Evolutionary conservation across 2,113 vertebrate genomes (phyloP), one percentile per base, ranked within the genome.

Genomic region (Carassius carassius): DNA sequence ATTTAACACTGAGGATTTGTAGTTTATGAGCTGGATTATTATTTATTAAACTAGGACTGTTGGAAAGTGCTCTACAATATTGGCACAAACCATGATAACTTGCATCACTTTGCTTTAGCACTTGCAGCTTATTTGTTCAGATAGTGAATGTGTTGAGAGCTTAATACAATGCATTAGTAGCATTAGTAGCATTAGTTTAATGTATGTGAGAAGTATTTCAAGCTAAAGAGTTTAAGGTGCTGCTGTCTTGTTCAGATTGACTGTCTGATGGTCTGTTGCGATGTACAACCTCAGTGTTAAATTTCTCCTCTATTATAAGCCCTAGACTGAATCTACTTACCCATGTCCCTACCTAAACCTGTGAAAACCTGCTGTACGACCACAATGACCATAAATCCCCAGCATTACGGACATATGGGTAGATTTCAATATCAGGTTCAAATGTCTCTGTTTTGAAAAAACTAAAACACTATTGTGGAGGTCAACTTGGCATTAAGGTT

Each of bases 1-100:
- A 29, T 65, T 65, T 23, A 65, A 41, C 56, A 41, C 29, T 1
- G 32, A 23, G 56, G 17, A 62, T 5, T 62, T 76, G 19, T 19
- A 21, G 49, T 13, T 77, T 37, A 37, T 78, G 35, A 78, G 60
- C 75, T 37, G 21, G 10, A 63, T 16, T 63, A 5, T 70, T 54
- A 54, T 81, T 81, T 81, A 81, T 70, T 70, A 8, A 81, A 54
- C 23, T n/a, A 35, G 29, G 47, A 51, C 47, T 14, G 79, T n/a
- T n/a, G 21, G 14, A 56, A 19, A 0, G 2, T 23, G n/a, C 12
- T 62, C 11, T 19, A 44, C n/a, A 54, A 19, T 0, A n/a, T 8
- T 13, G 6, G 4, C 14, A 12, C 21, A 8, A 37, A 65, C n/a
- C 5, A 25, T 3, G n/a, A 13, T 1, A 17, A 29, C 44, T 51